phyloP scores from a whole-genome alignment of 2,797 vertebrate genomes.

The Poecilia wingei region DNA sequence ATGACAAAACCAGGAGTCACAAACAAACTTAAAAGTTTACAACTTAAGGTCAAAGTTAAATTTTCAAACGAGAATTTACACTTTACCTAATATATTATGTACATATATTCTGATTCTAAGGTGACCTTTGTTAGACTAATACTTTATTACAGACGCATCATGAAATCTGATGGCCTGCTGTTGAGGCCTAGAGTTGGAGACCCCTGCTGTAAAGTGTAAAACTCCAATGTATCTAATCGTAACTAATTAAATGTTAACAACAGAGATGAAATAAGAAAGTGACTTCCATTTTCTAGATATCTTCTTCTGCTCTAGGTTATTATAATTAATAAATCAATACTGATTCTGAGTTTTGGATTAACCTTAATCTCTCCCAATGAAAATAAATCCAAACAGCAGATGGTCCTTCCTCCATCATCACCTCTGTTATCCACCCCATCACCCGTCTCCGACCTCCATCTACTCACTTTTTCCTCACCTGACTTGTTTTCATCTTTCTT shows the following conservation, averaged over 20 bases:
- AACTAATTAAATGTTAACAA: neutral
- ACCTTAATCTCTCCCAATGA: constrained; percentile 36
- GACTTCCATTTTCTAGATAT: neutral
- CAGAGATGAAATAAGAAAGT: neutral
- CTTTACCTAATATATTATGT: neutral
- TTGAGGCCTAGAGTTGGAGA: too few relatives aligned
- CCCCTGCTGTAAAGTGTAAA: neutral
- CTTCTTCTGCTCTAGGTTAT: constrained; percentile 13
- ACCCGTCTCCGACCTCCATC: neutral
- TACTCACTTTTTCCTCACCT: constrained; percentile 6
- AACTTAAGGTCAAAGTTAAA: neutral
- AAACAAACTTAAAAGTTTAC: neutral
- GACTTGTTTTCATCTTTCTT: constrained; percentile 9
- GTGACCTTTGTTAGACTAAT: neutral
- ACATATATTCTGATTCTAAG: neutral
- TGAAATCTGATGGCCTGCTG: too few relatives aligned
- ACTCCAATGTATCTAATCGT: neutral
- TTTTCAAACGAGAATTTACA: neutral
- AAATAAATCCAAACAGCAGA: constrained; percentile 40
- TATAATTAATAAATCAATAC: constrained; percentile 36
- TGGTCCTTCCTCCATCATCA: constrained; percentile 32
- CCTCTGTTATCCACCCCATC: constrained; percentile 23
- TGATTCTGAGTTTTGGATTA: constrained; percentile 26
- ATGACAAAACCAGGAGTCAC: neutral
- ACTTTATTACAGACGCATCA: too few relatives aligned